Percentiles rank a stretch among this genome's conserved stretches.
These are phyloP conservation scores for Galeopsomyia nigrocyanea DNA, from an alignment of 2,888 invertebrate species.

Conservation along the genomic window DNA sequence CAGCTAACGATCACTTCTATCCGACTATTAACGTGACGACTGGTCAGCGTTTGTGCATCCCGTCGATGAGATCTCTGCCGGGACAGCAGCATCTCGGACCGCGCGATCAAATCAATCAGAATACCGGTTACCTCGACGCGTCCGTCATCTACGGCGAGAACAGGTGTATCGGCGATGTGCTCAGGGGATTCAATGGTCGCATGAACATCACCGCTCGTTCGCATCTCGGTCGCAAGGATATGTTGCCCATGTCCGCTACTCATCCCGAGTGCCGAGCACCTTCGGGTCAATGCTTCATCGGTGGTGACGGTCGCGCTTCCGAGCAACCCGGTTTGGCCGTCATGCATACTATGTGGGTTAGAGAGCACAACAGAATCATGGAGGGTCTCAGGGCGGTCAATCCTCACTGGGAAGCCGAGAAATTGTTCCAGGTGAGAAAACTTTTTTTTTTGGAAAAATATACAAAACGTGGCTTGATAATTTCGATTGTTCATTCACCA, in stretches of 20 bases:
- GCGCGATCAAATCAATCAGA: slow-evolving; percentile 94
- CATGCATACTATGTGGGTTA: slow-evolving; percentile 88
- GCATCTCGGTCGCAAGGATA: slow-evolving; percentile 77
- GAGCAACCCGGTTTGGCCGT: slow-evolving; percentile 92
- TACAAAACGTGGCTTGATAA: not conserved
- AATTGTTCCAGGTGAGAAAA: slow-evolving; percentile 77
- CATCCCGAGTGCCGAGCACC: slow-evolving; percentile 91
- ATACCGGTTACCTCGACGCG: slow-evolving; percentile 89
- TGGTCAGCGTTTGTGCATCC: slow-evolving; percentile 89
- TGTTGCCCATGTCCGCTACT: slow-evolving; percentile 82
- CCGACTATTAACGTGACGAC: slow-evolving; percentile 87
- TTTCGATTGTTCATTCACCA: slow-evolving; percentile 30
- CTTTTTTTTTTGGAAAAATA: not conserved
- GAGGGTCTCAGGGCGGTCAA: slow-evolving; percentile 84
- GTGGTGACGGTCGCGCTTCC: slow-evolving; percentile 91
- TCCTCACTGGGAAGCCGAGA: slow-evolving; percentile 91
- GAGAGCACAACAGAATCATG: slow-evolving; percentile 91
- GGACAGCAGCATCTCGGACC: slow-evolving; percentile 91
- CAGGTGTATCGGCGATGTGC: slow-evolving; percentile 80
- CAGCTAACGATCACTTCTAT: slow-evolving; percentile 90
- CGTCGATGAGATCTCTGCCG: slow-evolving; percentile 93
- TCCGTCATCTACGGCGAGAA: slow-evolving; percentile 94
- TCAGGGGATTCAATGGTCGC: slow-evolving; percentile 85
- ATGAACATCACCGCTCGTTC: slow-evolving; percentile 86
- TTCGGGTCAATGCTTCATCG: slow-evolving; percentile 89